Conservation (phyloP, 2,113 vertebrate species). For the Aviceda subcristata region DNA sequence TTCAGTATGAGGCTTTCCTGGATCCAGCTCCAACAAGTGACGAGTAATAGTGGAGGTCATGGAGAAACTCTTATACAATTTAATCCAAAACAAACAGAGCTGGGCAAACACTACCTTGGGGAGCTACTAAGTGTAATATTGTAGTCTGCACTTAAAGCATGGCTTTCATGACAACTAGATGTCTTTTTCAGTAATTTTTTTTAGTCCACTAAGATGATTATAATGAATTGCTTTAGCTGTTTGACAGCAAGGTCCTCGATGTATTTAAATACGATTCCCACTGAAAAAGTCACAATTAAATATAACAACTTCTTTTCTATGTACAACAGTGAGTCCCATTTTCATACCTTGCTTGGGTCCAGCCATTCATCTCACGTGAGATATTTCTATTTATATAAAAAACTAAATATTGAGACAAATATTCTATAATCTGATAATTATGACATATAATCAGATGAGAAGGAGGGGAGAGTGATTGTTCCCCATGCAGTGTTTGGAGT, state of each 20-base stretch:
- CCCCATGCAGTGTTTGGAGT: background rate
- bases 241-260: background rate
- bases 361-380: background rate
- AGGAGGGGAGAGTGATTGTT: background rate
- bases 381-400: background rate
- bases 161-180: background rate
- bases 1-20: background rate
- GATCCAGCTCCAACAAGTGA: background rate
- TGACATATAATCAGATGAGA: background rate
- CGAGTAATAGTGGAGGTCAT: background rate
- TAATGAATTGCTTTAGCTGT: background rate
- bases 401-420: background rate
- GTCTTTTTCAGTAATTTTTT: background rate
- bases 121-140: background rate
- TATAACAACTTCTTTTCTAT: background rate
- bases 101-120: background rate
- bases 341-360: background rate
- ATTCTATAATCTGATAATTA: background rate
- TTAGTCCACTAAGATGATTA: background rate
- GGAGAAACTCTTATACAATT: background rate
- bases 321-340: background rate
- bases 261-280: background rate
- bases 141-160: background rate
- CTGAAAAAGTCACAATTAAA: background rate
- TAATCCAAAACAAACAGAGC: conserved; percentile 20